Conservation (phyloP, 2,888 invertebrate genomes). For the Cyclophora albipunctata region DNA sequence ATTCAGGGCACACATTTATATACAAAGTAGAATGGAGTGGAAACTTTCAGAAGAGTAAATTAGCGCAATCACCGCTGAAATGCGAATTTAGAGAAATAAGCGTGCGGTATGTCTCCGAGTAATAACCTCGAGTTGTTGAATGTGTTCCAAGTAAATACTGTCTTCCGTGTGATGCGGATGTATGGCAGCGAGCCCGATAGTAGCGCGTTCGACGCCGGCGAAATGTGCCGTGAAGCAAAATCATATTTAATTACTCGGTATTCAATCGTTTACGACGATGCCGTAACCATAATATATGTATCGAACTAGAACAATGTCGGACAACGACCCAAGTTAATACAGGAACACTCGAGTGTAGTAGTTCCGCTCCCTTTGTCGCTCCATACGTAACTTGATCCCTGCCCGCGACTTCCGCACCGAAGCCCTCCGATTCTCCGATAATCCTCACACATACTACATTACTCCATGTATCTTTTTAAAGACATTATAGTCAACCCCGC, state of each 20-base stretch:
- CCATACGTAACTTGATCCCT: conserved; percentile 55
- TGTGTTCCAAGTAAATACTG: conserved; percentile 55
- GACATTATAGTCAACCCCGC: conserved; percentile 18
- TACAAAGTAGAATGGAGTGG: conserved; percentile 20
- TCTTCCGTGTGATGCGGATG: conserved; percentile 54
- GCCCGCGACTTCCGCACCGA: conserved; percentile 64
- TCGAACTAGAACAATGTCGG: conserved; percentile 27
- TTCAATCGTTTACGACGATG: conserved; percentile 9
- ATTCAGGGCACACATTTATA: conserved; percentile 15
- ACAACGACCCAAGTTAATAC: conserved; percentile 34
- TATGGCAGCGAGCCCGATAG: conserved; percentile 47
- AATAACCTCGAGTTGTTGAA: conserved; percentile 60
- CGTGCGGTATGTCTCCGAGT: conserved; percentile 40
- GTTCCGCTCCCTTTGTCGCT: conserved; percentile 61
- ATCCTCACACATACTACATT: conserved; percentile 46
- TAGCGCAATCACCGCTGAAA: conserved; percentile 11
- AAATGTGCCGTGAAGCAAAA: conserved; percentile 4
- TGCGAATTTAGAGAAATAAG: conserved; percentile 35
- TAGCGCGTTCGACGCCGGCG: conserved; percentile 24
- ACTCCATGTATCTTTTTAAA: conserved; percentile 23
- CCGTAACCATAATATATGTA: conserved; percentile 7
- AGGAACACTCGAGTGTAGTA: conserved; percentile 54
- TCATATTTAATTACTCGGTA: conserved; percentile 12
- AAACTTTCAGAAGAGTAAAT: conserved; percentile 28
- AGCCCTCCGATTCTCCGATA: conserved; percentile 56